Evolutionary conservation across 1,140 invertebrate genomes (phyloP).

Genomic region (Caerostris darwini): DNA sequence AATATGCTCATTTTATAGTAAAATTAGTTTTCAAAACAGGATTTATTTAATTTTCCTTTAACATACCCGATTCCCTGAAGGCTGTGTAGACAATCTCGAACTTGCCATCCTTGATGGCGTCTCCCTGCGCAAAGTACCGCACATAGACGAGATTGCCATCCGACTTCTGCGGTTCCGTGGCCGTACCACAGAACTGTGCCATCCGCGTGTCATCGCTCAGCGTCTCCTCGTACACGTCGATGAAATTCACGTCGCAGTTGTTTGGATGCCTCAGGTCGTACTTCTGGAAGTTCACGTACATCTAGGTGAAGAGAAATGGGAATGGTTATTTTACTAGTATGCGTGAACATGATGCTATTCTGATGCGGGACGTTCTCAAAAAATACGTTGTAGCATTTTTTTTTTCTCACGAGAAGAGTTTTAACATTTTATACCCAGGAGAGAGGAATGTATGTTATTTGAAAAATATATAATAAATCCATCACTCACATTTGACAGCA

Average conservation of each 20-base stretch:
- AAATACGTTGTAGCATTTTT: too few relatives aligned
- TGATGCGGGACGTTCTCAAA: too few relatives aligned
- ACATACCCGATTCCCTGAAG: constrained; percentile 84
- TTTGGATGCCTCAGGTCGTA: constrained; percentile 89
- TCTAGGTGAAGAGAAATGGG: constrained; percentile 82
- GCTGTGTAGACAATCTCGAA: constrained; percentile 89
- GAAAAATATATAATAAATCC: too few relatives aligned
- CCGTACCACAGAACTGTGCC: constrained; percentile 86
- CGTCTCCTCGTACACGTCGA: constrained; percentile 89
- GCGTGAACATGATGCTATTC: background rate
- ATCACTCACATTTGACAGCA: too few relatives aligned
- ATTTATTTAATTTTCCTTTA: too few relatives aligned
- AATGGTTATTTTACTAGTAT: background rate
- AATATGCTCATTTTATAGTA: too few relatives aligned
- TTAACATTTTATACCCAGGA: too few relatives aligned
- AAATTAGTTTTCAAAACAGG: too few relatives aligned
- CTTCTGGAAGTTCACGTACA: constrained; percentile 87
- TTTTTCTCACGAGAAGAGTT: too few relatives aligned
- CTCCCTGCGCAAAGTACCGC: constrained; percentile 87
- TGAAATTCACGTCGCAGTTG: constrained; percentile 91
- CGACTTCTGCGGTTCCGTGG: constrained; percentile 86
- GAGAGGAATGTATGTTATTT: too few relatives aligned
- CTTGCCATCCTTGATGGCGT: constrained; percentile 85
- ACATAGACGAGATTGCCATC: constrained; percentile 84
- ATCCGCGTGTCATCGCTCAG: constrained; percentile 83